Conservation (phyloP, 2,113 vertebrate species). For the mouse (Mus musculus) region DNA sequence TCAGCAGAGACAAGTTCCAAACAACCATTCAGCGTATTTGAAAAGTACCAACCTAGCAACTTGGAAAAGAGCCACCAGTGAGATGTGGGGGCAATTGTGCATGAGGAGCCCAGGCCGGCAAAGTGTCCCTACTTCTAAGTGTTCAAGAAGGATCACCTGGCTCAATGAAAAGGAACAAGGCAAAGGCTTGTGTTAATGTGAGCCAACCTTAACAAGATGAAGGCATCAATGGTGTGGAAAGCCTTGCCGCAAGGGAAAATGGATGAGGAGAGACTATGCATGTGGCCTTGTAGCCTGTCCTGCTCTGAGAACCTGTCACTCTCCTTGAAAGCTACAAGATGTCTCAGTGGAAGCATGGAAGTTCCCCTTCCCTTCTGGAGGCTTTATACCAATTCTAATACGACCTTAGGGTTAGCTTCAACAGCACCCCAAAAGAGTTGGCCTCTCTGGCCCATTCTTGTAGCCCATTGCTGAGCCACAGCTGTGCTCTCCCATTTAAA, state of each 20-base stretch:
- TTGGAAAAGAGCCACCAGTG: slow-evolving; percentile 67
- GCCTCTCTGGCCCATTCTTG: background rate
- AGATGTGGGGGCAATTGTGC: slow-evolving; percentile 63
- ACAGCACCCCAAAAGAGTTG: too few relatives aligned
- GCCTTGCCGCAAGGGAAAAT: background rate
- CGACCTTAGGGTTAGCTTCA: rapidly evolving
- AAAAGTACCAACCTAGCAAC: slow-evolving; percentile 62
- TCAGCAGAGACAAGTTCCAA: slow-evolving; percentile 84
- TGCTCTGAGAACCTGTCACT: too few relatives aligned
- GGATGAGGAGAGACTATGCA: background rate
- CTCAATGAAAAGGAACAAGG: background rate
- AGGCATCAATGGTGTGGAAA: background rate
- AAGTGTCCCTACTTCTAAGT: background rate
- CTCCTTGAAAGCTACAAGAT: background rate
- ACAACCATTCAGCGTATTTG: slow-evolving; percentile 82
- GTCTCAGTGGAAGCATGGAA: background rate
- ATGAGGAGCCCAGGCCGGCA: background rate
- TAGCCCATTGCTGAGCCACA: background rate
- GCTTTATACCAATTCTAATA: background rate
- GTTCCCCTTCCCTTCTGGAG: background rate
- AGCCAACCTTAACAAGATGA: background rate
- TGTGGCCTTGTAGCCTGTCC: background rate
- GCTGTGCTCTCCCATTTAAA: background rate
- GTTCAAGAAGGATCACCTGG: background rate
- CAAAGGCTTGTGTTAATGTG: background rate